Base-by-base conservation (phyloP, 1,140 invertebrate species). In the Drosophila arizonae region DNA sequence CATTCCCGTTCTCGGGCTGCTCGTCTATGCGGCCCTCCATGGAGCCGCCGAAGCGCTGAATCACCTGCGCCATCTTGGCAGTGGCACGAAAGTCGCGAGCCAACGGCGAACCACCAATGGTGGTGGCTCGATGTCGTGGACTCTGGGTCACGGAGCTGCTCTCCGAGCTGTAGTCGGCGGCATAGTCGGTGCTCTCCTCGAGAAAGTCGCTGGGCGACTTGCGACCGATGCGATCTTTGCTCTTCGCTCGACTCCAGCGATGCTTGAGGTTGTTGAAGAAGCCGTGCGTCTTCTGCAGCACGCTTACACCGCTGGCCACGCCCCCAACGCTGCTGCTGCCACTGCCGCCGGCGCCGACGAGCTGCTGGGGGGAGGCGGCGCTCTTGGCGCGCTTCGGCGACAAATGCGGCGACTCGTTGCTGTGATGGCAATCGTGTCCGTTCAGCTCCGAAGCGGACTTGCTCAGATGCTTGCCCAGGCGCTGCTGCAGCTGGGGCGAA, bases 91-190 rank as follows among this genome's bases (percentile, higher is more conserved):
- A 86, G 13, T 91, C 90, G 0, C 79, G 62, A 2, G 88, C 88
- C 71, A 91, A 30, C 1, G 90, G 90, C 0, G 90, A 91, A 0
- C 84, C 84, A 5, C 79, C 87, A n/a, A 91, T 88, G 11, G 89
- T 87, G 57, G 87, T 90, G 52, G 86, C 76, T 5, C 94, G 92
- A 67, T 94, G 94, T 9, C 94, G 92, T 0, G 95, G 95, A 77
- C 95, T 95, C 76, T 95, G 94, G 0, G 94, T 95, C 50, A 94
- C 94, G 48, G 94, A 95, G 77, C 94, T 95, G 72, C 95, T 94
- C 69, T 95, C 95, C 9, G 94, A 95, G 43, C 95, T 95, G 76
- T 95, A 94, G 92, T 96, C 95, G 11, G 94, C 95, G 2, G 95
- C 94, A 91, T 96, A 96, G 77, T 96, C 94, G 64, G 92, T 95